phyloP scores from a whole-genome alignment of 2,113 vertebrate species.

The Gymnocephalus cernua region DNA sequence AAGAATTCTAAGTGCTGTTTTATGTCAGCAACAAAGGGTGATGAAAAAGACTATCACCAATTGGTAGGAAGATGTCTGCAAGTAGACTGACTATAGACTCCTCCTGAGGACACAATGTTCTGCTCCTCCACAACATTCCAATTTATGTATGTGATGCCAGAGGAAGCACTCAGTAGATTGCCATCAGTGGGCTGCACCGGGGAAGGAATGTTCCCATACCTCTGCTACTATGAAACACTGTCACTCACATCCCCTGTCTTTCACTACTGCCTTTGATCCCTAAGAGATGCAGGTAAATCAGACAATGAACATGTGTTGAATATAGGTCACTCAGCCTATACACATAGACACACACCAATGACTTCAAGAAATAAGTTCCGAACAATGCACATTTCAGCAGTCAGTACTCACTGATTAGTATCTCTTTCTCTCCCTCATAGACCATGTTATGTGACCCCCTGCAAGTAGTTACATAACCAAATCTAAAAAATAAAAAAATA shows the following conservation, averaged over 20 bases:
- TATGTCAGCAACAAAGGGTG: not conserved
- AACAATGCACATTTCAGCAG: slow-evolving; percentile 14
- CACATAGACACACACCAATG: not conserved
- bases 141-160: slow-evolving; percentile 32
- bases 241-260: slow-evolving; percentile 32
- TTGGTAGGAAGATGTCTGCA: not conserved
- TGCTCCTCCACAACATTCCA: slow-evolving; percentile 54
- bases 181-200: slow-evolving; percentile 42
- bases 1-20: not conserved
- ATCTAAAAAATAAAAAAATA: not conserved
- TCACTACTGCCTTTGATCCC: slow-evolving; percentile 24
- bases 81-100: not conserved
- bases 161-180: slow-evolving; percentile 55
- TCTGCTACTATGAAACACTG: slow-evolving; percentile 33
- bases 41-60: not conserved
- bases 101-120: slow-evolving; percentile 58
- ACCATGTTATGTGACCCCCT: slow-evolving; percentile 26
- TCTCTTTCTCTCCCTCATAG: not conserved
- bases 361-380: not conserved
- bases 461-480: slow-evolving; percentile 48
- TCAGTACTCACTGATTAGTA: not conserved
- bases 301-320: slow-evolving; percentile 7
- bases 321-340: not conserved
- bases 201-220: slow-evolving; percentile 61
- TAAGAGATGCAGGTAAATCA: slow-evolving; percentile 9